These are phyloP conservation scores for Melieria picta DNA, from an alignment of 2,888 invertebrate species.

Conservation along the genomic window DNA sequence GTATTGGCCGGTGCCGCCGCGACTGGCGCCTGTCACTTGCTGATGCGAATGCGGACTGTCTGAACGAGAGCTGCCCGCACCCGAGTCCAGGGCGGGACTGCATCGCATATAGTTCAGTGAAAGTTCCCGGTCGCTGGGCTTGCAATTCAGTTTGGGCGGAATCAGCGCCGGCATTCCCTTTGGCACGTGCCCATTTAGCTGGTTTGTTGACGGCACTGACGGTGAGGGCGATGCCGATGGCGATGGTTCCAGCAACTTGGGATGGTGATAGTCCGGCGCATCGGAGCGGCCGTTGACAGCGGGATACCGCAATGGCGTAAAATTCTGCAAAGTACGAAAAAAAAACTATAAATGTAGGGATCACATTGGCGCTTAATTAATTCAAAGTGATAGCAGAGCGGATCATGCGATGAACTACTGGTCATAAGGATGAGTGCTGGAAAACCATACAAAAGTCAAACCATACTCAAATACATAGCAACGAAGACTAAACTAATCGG, in stretches of 20 bases:
- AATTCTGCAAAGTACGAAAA: constrained; percentile 53
- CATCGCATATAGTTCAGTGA: constrained; percentile 73
- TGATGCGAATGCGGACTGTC: constrained; percentile 85
- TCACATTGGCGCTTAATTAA: too few relatives aligned
- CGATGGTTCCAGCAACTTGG: constrained; percentile 62
- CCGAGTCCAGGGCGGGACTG: constrained; percentile 88
- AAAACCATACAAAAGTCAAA: background rate
- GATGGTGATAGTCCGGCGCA: constrained; percentile 61
- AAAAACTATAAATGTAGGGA: background rate
- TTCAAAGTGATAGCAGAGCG: too few relatives aligned
- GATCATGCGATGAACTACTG: too few relatives aligned
- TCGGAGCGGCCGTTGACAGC: constrained; percentile 61
- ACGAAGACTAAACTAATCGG: constrained; percentile 1
- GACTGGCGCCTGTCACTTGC: constrained; percentile 70
- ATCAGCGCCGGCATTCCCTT: constrained; percentile 69
- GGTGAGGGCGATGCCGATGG: constrained; percentile 59
- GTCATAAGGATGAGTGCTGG: background rate
- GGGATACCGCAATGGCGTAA: constrained; percentile 61
- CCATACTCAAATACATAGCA: too few relatives aligned
- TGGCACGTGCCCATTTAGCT: constrained; percentile 63
- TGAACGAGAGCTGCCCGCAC: constrained; percentile 88
- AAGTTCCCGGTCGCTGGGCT: constrained; percentile 88
- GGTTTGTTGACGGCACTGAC: constrained; percentile 52
- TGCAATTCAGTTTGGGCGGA: constrained; percentile 81
- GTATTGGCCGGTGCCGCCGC: constrained; percentile 64